Percentiles rank a stretch among this genome's conserved stretches.
Evolutionary conservation across 2,113 vertebrate genomes (phyloP).

Genomic region (Macheiramphus alcinus): DNA sequence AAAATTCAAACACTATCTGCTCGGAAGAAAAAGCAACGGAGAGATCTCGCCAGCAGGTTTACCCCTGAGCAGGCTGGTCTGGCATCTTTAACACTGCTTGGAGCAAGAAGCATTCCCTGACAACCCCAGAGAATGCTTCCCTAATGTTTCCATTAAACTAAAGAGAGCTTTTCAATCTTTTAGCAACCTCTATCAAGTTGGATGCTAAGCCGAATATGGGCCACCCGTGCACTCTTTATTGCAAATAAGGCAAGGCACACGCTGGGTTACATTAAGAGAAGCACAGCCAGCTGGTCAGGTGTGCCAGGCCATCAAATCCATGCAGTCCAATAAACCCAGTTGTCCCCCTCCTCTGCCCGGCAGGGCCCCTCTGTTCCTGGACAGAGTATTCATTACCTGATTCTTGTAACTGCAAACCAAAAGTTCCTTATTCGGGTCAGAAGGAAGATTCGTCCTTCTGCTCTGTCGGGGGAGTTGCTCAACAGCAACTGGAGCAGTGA

Average conservation of each 20-base stretch:
- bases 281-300: background rate
- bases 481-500: background rate
- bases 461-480: background rate
- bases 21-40: background rate
- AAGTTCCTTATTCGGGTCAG: background rate
- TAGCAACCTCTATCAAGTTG: background rate
- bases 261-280: background rate
- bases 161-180: background rate
- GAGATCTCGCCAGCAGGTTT: background rate
- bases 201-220: background rate
- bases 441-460: background rate
- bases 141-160: background rate
- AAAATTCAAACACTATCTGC: background rate
- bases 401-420: background rate
- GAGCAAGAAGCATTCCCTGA: background rate
- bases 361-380: background rate
- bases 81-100: background rate
- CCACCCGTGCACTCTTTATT: rapidly evolving
- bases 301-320: background rate
- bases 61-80: background rate
- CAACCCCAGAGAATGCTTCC: background rate
- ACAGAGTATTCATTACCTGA: background rate
- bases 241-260: background rate
- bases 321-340: background rate
- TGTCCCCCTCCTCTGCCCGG: background rate